phyloP scores from a whole-genome alignment of 2,797 vertebrate species.

The Melanotaenia boesemani region DNA sequence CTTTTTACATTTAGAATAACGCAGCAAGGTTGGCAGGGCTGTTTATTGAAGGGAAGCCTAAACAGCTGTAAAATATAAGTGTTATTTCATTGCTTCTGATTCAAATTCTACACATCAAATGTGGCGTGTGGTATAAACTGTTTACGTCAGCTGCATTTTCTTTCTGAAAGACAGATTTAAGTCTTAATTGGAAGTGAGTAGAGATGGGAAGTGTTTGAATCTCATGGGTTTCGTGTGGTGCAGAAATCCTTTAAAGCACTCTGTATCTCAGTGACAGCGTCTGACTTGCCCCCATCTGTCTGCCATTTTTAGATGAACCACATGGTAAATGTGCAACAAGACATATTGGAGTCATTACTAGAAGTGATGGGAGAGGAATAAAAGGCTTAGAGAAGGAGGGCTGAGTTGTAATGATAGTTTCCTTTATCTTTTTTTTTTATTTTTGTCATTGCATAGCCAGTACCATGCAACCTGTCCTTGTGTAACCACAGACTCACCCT shows the following conservation, averaged over 20 bases:
- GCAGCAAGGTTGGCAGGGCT: conserved; percentile 24
- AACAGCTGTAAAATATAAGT: conserved; percentile 62
- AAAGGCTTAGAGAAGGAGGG: conserved; percentile 41
- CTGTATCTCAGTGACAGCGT: conserved; percentile 41
- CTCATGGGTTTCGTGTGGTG: background rate
- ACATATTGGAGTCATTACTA: conserved; percentile 74
- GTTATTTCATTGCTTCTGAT: conserved; percentile 42
- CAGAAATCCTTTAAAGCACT: conserved; percentile 11
- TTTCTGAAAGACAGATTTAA: conserved; percentile 32
- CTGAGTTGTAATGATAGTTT: conserved; percentile 58
- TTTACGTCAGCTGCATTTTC: conserved; percentile 31
- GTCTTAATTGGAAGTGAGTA: conserved; percentile 45
- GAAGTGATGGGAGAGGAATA: conserved; percentile 67
- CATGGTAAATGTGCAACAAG: conserved; percentile 51
- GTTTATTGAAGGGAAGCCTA: conserved; percentile 36
- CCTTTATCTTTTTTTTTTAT: conserved; percentile 36
- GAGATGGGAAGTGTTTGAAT: conserved; percentile 37
- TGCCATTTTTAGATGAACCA: conserved; percentile 64
- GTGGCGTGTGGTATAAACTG: conserved; percentile 45
- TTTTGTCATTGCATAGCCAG: conserved; percentile 21
- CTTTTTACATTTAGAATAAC: conserved; percentile 27
- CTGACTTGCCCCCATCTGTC: conserved; percentile 55
- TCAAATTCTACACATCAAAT: conserved; percentile 34
- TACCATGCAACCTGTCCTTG: conserved; percentile 44
- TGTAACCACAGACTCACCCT: conserved; percentile 42